Percentiles rank a stretch among this genome's conserved stretches.
Conservation (phyloP, 2,113 vertebrate species). For the Cyprinodon brontotheroides region DNA sequence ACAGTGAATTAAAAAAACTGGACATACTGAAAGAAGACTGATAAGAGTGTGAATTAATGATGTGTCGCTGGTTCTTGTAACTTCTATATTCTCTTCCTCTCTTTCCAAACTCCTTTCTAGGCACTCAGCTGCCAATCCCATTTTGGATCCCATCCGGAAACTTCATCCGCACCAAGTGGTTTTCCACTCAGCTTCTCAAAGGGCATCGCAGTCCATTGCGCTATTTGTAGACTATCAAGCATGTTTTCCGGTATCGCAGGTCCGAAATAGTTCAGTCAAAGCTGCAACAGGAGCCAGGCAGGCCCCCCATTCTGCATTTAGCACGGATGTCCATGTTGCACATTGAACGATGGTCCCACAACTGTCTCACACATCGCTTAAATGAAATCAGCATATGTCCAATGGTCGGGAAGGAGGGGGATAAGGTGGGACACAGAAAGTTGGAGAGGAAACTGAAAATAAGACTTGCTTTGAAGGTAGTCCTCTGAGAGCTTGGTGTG, state of each 20-base stretch:
- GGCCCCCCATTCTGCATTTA: conserved; percentile 50
- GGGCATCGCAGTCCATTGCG: conserved; percentile 44
- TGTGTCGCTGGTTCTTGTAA: background rate
- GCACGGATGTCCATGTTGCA: conserved; percentile 32
- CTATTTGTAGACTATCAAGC: conserved; percentile 52
- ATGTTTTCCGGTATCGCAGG: conserved; percentile 50
- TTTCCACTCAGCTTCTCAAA: conserved; percentile 53
- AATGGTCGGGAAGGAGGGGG: conserved; percentile 25
- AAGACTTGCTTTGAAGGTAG: conserved; percentile 28
- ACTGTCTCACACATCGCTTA: conserved; percentile 17
- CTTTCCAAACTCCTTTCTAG: conserved; percentile 34
- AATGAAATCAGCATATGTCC: conserved; percentile 49
- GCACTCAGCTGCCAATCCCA: conserved; percentile 31
- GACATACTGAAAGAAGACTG: background rate
- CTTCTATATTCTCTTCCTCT: conserved; percentile 18
- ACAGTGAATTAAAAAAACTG: background rate
- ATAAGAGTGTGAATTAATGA: background rate
- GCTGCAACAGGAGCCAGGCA: conserved; percentile 43
- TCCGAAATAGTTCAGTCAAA: conserved; percentile 63
- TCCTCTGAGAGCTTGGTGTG: conserved; percentile 22
- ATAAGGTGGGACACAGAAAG: conserved; percentile 21
- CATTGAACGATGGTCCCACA: conserved; percentile 17
- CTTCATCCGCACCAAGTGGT: conserved; percentile 31
- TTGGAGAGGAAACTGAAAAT: conserved; percentile 32
- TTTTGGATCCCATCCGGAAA: conserved; percentile 47